Percentiles rank a stretch among this genome's conserved stretches.
These are phyloP conservation scores for Lamprotornis superbus DNA, from an alignment of 2,113 vertebrate species.

Conservation along the genomic window DNA sequence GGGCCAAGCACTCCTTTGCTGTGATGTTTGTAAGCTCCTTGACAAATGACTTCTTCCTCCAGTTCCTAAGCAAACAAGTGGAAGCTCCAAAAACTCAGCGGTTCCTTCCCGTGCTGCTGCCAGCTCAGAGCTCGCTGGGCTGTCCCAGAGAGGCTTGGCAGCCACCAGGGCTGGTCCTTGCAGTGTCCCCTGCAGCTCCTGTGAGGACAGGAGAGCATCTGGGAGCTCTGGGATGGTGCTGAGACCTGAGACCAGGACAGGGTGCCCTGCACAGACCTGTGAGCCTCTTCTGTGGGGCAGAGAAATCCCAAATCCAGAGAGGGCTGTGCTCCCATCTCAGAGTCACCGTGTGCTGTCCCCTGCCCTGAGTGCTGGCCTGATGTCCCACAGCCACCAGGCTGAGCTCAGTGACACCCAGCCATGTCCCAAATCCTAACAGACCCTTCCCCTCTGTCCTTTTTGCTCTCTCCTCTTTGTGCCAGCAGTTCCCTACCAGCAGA, in stretches of 20 bases:
- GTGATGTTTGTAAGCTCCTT: constrained; percentile 28
- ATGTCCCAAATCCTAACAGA: neutral
- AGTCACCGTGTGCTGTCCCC: neutral
- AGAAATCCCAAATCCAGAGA: neutral
- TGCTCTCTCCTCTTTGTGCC: constrained; percentile 25
- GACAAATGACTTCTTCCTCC: constrained; percentile 4
- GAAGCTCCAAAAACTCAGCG: neutral
- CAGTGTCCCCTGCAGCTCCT: neutral
- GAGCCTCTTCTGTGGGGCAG: neutral
- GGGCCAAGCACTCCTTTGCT: neutral
- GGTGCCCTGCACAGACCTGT: neutral
- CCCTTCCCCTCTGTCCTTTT: neutral
- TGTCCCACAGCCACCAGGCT: fast-evolving
- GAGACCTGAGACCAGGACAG: neutral
- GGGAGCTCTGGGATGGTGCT: neutral
- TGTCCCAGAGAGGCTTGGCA: neutral
- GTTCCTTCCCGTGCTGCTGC: constrained; percentile 11
- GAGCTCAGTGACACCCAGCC: fast-evolving
- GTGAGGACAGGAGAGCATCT: neutral
- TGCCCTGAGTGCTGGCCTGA: neutral
- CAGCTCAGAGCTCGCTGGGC: fast-evolving
- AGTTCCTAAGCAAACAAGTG: constrained; percentile 22
- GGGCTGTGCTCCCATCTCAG: neutral
- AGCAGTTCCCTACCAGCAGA: constrained; percentile 87
- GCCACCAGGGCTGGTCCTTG: neutral